A percentile compares a stretch with the other conserved stretches of the same genome.
phyloP scores from a whole-genome alignment of 2,888 invertebrate genomes.

The Epistrophe grossulariae region DNA sequence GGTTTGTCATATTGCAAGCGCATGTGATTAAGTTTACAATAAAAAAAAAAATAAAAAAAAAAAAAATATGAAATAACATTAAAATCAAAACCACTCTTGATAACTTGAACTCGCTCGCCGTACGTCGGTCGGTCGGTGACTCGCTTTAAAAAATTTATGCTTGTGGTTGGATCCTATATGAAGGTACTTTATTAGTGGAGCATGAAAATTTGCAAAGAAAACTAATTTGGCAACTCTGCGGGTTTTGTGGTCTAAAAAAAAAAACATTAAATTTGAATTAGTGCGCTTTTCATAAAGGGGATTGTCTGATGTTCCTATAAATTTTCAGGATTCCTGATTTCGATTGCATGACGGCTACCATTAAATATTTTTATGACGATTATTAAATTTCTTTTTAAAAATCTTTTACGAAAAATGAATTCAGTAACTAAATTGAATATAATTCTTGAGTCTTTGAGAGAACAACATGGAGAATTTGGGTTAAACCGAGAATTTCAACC shows the following conservation, averaged over 20 bases:
- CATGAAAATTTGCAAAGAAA: background rate
- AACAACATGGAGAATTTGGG: no score
- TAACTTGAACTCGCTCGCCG: constrained; percentile 26
- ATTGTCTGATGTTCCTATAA: background rate
- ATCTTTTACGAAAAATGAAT: background rate
- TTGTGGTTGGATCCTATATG: constrained; percentile 7
- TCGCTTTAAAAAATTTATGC: constrained; percentile 11
- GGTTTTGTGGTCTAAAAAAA: constrained; percentile 2
- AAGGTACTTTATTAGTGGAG: background rate
- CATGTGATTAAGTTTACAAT: constrained; percentile 12
- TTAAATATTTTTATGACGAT: constrained; percentile 8
- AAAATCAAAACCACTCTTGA: constrained; percentile 25
- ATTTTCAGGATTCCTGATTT: background rate
- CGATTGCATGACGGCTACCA: background rate
- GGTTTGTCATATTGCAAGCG: constrained; percentile 9
- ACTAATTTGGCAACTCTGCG: constrained; percentile 28
- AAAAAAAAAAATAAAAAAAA: background rate
- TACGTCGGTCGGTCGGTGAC: no score
- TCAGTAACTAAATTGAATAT: background rate
- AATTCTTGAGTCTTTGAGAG: no score
- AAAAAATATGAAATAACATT: constrained; percentile 9
- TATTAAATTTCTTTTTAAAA: background rate
- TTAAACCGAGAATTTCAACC: no score
- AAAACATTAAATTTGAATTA: background rate
- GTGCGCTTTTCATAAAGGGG: background rate